A percentile compares a stretch with the other conserved stretches of the same genome.
phyloP scores from a whole-genome alignment of 2,113 vertebrate genomes.

The Pongo pygmaeus region DNA sequence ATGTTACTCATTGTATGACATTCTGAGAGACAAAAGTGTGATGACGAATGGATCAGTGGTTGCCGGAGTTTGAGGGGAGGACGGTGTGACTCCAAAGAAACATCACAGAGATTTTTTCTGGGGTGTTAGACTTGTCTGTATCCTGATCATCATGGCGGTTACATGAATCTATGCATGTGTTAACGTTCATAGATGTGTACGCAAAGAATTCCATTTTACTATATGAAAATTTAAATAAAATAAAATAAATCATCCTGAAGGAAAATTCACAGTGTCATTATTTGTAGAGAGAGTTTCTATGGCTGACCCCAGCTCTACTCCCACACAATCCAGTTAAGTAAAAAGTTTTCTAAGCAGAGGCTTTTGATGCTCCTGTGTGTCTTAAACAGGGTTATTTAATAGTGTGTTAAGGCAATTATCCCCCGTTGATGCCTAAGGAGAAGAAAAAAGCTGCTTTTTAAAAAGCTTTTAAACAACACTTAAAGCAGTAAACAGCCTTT shows the following conservation, averaged over 20 bases:
- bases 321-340: constrained; percentile 63
- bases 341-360: constrained; percentile 70
- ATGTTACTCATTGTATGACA: background rate
- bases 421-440: constrained; percentile 69
- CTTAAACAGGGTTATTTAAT: constrained; percentile 79
- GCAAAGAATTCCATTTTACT: background rate
- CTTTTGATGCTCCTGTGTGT: constrained; percentile 57
- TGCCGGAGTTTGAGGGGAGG: background rate
- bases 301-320: constrained; percentile 49
- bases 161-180: background rate
- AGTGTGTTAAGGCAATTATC: constrained; percentile 76
- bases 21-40: background rate
- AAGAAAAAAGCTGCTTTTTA: constrained; percentile 63
- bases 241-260: background rate
- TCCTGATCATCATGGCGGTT: background rate
- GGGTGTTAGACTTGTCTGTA: background rate
- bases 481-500: constrained; percentile 70
- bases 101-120: too few species aligned
- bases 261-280: background rate
- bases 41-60: background rate
- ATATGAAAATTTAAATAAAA: background rate
- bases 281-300: background rate
- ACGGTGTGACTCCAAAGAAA: background rate
- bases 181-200: background rate
- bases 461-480: constrained; percentile 78